A percentile compares a stretch with the other conserved stretches of the same genome.
phyloP scores from a whole-genome alignment of 2,113 vertebrate species.

The Baryphthengus martii region DNA sequence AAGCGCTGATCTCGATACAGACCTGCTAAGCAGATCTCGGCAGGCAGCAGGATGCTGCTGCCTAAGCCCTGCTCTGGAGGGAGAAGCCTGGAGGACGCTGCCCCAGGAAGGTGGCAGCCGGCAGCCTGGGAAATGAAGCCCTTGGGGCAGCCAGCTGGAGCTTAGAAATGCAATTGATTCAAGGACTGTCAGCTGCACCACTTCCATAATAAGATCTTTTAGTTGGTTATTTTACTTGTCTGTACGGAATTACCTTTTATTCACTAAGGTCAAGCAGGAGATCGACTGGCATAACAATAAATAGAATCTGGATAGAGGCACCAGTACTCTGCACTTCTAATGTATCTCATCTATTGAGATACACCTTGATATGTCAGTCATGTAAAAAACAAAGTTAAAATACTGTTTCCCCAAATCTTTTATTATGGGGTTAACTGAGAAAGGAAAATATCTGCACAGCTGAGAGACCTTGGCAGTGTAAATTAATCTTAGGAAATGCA shows the following conservation, averaged over 20 bases:
- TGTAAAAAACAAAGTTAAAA: neutral
- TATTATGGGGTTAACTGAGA: neutral
- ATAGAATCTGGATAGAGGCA: rapidly evolving
- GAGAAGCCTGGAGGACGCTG: rapidly evolving
- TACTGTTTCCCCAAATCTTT: neutral
- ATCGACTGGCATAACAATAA: neutral
- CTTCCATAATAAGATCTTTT: neutral
- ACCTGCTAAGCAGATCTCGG: neutral
- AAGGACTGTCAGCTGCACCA: neutral
- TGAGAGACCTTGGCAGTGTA: neutral
- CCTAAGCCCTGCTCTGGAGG: neutral
- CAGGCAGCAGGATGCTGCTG: rapidly evolving
- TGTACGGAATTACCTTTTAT: neutral
- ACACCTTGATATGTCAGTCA: neutral
- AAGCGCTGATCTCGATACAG: rapidly evolving
- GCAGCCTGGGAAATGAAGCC: neutral
- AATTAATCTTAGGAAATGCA: neutral
- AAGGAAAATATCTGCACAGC: neutral
- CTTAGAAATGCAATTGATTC: neutral
- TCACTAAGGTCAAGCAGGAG: neutral
- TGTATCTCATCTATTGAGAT: neutral
- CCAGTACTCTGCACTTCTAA: neutral
- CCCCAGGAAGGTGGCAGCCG: neutral
- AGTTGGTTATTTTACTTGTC: neutral
- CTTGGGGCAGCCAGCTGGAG: neutral